Evolutionary conservation across 2,888 invertebrate genomes (phyloP).

Genomic region (Rhagium mordax): DNA sequence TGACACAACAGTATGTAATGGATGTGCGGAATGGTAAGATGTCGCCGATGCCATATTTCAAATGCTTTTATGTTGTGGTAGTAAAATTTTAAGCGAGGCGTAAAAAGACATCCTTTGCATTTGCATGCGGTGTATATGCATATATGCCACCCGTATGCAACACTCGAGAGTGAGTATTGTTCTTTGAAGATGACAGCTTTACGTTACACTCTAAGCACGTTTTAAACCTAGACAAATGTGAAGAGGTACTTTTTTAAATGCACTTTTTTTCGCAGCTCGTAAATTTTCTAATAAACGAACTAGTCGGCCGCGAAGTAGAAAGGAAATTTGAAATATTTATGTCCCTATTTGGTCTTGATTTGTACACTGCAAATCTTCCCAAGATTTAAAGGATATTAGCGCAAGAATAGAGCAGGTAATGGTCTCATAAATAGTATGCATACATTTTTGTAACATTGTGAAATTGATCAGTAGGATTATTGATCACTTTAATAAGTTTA

Average conservation of each 20-base stretch:
- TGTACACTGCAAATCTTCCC: neutral
- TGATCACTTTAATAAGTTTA: no score
- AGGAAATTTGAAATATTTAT: constrained; percentile 37
- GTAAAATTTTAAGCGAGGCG: constrained; percentile 14
- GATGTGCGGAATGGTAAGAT: constrained; percentile 21
- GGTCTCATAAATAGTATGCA: no score
- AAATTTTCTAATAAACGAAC: constrained; percentile 37
- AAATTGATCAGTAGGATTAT: no score
- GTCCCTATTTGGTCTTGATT: constrained; percentile 4
- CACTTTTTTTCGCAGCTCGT: constrained; percentile 35
- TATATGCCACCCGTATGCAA: neutral
- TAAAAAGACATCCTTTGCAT: constrained; percentile 20
- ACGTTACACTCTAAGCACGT: constrained; percentile 24
- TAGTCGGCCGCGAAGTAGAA: constrained; percentile 28
- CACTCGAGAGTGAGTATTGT: constrained; percentile 28
- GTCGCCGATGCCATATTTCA: constrained; percentile 22
- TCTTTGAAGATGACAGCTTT: constrained; percentile 38
- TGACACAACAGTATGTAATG: constrained; percentile 32
- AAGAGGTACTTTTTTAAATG: constrained; percentile 31
- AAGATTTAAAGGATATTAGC: no score
- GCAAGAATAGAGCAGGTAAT: no score
- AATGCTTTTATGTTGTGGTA: constrained; percentile 16
- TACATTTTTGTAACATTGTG: no score
- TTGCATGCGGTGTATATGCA: neutral
- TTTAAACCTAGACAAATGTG: constrained; percentile 33